phyloP scores from a whole-genome alignment of 2,888 invertebrate genomes.

The Cabera pusaria region DNA sequence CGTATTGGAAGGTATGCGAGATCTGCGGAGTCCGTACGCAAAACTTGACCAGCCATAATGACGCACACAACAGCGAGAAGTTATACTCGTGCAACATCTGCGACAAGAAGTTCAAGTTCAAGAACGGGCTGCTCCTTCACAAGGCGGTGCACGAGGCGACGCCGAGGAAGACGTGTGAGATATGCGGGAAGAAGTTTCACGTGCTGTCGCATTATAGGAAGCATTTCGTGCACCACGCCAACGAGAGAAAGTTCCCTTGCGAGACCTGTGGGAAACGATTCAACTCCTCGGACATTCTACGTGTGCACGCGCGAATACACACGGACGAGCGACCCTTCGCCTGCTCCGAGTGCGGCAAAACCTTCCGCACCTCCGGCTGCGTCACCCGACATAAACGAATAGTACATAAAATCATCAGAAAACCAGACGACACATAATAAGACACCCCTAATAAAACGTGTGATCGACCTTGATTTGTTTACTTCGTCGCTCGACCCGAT shows the following conservation, averaged over 20 bases:
- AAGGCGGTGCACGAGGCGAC: slow-evolving; percentile 70
- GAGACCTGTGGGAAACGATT: slow-evolving; percentile 80
- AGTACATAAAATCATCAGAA: slow-evolving; percentile 59
- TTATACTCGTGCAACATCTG: slow-evolving; percentile 71
- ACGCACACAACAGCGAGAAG: slow-evolving; percentile 65
- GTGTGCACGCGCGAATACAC: slow-evolving; percentile 75
- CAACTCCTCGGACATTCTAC: slow-evolving; percentile 76
- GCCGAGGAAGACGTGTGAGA: slow-evolving; percentile 77
- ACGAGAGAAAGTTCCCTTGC: slow-evolving; percentile 77
- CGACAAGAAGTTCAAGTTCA: slow-evolving; percentile 76
- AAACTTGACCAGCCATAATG: slow-evolving; percentile 68
- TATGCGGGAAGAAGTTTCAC: slow-evolving; percentile 80
- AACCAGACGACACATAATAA: too few relatives aligned
- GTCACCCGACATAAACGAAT: slow-evolving; percentile 73
- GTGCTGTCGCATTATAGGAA: slow-evolving; percentile 74
- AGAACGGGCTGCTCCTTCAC: slow-evolving; percentile 72
- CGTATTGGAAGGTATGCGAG: slow-evolving; percentile 58
- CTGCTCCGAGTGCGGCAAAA: slow-evolving; percentile 74
- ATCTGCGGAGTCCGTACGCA: slow-evolving; percentile 74
- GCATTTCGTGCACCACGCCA: slow-evolving; percentile 79
- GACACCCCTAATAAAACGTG: slow-evolving; percentile 47
- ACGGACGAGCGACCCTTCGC: slow-evolving; percentile 72
- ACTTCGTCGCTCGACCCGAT: slow-evolving; percentile 22
- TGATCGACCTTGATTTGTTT: slow-evolving; percentile 31
- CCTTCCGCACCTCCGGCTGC: slow-evolving; percentile 76